A percentile compares a stretch with the other conserved stretches of the same genome.
phyloP scores from a whole-genome alignment of 2,797 vertebrate species.

The Liasis olivaceus region DNA sequence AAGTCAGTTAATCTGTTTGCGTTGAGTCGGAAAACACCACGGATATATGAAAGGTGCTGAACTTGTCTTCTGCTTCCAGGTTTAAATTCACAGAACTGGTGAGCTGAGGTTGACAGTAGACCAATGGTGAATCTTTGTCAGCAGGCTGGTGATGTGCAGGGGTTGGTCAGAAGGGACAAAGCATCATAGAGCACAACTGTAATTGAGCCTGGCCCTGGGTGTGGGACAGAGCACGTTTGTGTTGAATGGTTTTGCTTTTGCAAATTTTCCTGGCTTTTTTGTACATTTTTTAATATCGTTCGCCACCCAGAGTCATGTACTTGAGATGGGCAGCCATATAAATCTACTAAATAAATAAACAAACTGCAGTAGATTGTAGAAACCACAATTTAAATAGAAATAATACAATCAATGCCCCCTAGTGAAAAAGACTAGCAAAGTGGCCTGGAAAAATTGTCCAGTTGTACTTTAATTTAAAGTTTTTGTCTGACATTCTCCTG shows the following conservation, averaged over 20 bases:
- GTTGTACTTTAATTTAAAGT: background rate
- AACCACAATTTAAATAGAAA: background rate
- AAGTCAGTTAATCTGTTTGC: background rate
- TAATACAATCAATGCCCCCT: background rate
- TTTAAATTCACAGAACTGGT: background rate
- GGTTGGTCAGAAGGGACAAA: background rate
- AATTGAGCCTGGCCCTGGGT: background rate
- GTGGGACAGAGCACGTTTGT: background rate
- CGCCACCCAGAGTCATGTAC: background rate
- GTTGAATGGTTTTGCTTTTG: background rate
- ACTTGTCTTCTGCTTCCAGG: background rate
- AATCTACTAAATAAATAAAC: background rate
- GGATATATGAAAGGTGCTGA: background rate
- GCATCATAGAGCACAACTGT: background rate
- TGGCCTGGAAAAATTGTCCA: background rate
- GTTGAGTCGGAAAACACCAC: background rate
- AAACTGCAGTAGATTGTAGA: background rate
- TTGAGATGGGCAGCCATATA: background rate
- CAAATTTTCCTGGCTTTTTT: background rate
- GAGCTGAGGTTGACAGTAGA: background rate
- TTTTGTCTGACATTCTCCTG: background rate
- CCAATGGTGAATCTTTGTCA: background rate
- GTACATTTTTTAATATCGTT: background rate
- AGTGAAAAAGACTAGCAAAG: background rate
- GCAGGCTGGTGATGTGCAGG: background rate